phyloP scores from a whole-genome alignment of 1,140 invertebrate species.

The Odontomachus brunneus region DNA sequence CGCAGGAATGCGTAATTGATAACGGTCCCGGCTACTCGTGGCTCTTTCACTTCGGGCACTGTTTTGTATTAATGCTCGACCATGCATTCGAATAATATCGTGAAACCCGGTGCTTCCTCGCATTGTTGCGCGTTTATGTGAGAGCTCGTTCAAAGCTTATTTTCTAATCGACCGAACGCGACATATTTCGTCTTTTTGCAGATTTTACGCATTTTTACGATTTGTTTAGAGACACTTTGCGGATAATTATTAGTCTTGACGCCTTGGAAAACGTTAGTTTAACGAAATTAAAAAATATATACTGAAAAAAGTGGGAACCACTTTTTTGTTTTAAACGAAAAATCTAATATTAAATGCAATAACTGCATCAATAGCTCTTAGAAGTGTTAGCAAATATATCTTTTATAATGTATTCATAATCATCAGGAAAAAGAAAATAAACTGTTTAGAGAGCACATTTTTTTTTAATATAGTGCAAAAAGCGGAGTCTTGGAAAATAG shows the following conservation, averaged over 20 bases:
- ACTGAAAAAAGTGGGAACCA: too few species aligned
- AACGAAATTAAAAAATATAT: neutral
- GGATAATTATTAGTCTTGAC: neutral
- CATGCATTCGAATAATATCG: slow-evolving; percentile 39
- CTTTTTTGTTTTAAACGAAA: too few species aligned
- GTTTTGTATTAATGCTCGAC: slow-evolving; percentile 49
- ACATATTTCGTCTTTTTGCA: neutral
- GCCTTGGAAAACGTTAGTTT: neutral
- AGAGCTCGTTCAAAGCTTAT: neutral
- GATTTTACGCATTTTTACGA: neutral
- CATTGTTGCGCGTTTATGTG: neutral
- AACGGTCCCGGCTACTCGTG: slow-evolving; percentile 57
- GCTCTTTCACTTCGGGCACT: slow-evolving; percentile 59
- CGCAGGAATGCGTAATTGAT: slow-evolving; percentile 63
- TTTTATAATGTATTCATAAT: too few species aligned
- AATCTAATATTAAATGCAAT: too few species aligned
- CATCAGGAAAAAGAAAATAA: too few species aligned
- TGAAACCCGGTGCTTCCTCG: slow-evolving; percentile 15
- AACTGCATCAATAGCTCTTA: too few species aligned
- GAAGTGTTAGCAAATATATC: too few species aligned
- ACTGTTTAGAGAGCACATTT: too few species aligned
- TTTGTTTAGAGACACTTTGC: neutral
- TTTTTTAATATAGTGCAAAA: too few species aligned
- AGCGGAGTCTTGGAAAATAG: too few species aligned
- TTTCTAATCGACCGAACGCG: neutral